A percentile compares a stretch with the other conserved stretches of the same genome.
These are phyloP conservation scores for fruit fly (Drosophila melanogaster) DNA, from an alignment of 1,140 invertebrate genomes.

Conservation along the genomic window Release_6_plus_ISO1_MT NT_033777.3:11273501-11274000, in stretches of 20 bases:
- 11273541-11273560: constrained; percentile 14
- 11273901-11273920: constrained; percentile 14
- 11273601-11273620: constrained; percentile 84
- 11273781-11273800: neutral
- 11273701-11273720: constrained; percentile 58
- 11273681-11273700: constrained; percentile 15
- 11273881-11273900: constrained; percentile 14
- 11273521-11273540: constrained; percentile 59
- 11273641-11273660: constrained; percentile 76
- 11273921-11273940: constrained; percentile 8
- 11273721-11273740: constrained; percentile 22
- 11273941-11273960: constrained; percentile 4
- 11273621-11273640: constrained; percentile 83
- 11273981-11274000: constrained; percentile 39
- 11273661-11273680: constrained; percentile 5
- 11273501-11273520: constrained; percentile 72
- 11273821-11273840: neutral
- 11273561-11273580: constrained; percentile 23
- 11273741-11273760: constrained; percentile 1
- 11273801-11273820: neutral
- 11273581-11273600: constrained; percentile 60
- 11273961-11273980: constrained; percentile 34
- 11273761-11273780: constrained; percentile 27
- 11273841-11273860: too few species aligned
- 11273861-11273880: neutral